Percentiles rank a stretch among this genome's conserved stretches.
Conservation (phyloP, 2,888 invertebrate species). For the Miltochrista miniata region DNA sequence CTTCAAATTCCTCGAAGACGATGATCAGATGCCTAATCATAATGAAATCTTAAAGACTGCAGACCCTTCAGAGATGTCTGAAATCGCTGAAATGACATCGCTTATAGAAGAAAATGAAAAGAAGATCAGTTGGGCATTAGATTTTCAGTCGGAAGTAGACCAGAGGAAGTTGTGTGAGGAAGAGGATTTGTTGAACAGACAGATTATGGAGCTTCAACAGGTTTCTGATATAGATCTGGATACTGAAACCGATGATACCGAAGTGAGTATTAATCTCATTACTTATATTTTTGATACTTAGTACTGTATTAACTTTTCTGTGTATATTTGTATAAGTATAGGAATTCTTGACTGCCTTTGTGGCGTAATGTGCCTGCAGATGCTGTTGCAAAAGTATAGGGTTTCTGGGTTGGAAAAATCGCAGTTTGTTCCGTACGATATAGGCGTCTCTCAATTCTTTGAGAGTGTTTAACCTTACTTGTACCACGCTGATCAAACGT, state of each 20-base stretch:
- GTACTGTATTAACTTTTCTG: too few relatives aligned
- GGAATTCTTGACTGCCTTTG: too few relatives aligned
- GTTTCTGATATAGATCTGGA: slow-evolving; percentile 90
- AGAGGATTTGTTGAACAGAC: slow-evolving; percentile 89
- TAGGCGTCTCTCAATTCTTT: too few relatives aligned
- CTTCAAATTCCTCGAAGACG: slow-evolving; percentile 73
- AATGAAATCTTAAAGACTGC: slow-evolving; percentile 71
- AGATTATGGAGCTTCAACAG: slow-evolving; percentile 89
- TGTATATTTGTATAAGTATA: too few relatives aligned
- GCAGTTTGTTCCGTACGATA: too few relatives aligned
- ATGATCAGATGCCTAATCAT: slow-evolving; percentile 69
- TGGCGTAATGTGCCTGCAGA: too few relatives aligned
- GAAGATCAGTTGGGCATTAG: slow-evolving; percentile 84
- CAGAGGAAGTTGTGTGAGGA: slow-evolving; percentile 89
- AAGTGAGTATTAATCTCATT: slow-evolving; percentile 56
- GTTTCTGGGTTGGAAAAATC: too few relatives aligned
- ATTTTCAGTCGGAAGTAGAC: slow-evolving; percentile 88
- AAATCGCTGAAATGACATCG: slow-evolving; percentile 79
- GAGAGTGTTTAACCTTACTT: too few relatives aligned
- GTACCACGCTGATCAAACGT: too few relatives aligned
- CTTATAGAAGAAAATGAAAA: slow-evolving; percentile 81
- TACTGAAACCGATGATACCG: slow-evolving; percentile 92
- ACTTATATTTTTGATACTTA: too few relatives aligned
- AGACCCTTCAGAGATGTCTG: slow-evolving; percentile 77
- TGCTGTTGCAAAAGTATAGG: too few relatives aligned